These are phyloP conservation scores for Recurvirostra avosetta DNA, from an alignment of 2,113 vertebrate genomes.

Conservation along the genomic window DNA sequence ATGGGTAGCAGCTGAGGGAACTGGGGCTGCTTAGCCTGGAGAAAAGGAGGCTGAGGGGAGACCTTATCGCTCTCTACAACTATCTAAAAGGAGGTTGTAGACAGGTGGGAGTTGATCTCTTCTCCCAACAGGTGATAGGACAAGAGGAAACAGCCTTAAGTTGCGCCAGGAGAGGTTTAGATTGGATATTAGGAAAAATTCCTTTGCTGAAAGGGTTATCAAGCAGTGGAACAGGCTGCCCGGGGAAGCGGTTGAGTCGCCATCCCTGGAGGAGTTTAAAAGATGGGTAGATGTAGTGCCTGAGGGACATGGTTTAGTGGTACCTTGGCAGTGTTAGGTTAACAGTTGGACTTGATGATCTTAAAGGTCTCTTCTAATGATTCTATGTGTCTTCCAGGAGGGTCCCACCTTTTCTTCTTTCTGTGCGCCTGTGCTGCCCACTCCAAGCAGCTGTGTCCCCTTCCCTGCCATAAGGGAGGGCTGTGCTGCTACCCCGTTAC, in stretches of 20 bases:
- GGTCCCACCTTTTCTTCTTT: neutral
- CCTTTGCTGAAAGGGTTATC: neutral
- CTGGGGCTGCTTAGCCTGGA: neutral
- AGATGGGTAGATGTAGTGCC: neutral
- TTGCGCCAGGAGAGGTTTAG: neutral
- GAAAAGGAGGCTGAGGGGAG: neutral
- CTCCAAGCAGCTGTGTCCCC: neutral
- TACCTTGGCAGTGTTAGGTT: neutral
- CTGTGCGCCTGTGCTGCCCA: neutral
- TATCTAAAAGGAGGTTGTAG: neutral
- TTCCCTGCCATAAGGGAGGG: neutral
- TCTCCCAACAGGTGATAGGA: neutral
- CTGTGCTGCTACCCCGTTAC: neutral
- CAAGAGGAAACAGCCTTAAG: neutral
- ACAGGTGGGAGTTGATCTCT: neutral
- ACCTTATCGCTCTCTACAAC: neutral
- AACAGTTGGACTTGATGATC: neutral
- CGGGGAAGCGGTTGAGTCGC: neutral
- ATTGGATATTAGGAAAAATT: neutral
- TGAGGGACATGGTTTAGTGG: neutral
- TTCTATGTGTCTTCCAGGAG: neutral
- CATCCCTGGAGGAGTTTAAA: neutral
- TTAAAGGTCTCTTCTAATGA: neutral
- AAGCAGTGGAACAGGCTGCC: neutral
- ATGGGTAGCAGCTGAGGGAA: neutral